Percentiles rank a stretch among this genome's conserved stretches.
Conservation (phyloP, 1,140 invertebrate species). For the Drosophila burlai region DNA sequence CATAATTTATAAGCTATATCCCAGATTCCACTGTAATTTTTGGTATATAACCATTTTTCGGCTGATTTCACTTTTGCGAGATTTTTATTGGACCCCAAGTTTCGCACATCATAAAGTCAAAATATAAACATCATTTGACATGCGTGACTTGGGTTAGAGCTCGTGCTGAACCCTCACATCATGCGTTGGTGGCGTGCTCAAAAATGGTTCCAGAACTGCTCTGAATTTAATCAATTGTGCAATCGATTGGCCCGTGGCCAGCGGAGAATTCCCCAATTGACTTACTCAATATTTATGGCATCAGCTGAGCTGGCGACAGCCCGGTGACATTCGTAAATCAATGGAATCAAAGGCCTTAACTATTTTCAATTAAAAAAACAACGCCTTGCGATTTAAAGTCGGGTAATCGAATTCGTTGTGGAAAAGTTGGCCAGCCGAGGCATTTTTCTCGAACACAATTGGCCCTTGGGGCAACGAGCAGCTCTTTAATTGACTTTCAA, state of each 20-base stretch:
- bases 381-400: conserved; percentile 44
- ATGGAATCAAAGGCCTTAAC: conserved; percentile 46
- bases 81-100: conserved; percentile 27
- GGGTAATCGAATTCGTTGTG: conserved; percentile 8
- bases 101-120: conserved; percentile 62
- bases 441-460: conserved; percentile 30
- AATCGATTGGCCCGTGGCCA: conserved; percentile 13
- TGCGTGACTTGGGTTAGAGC: conserved; percentile 62
- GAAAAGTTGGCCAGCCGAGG: conserved; percentile 39
- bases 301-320: conserved; percentile 7
- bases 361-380: conserved; percentile 63
- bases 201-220: conserved; percentile 23
- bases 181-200: conserved; percentile 29
- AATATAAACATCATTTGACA: conserved; percentile 41
- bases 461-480: conserved; percentile 16
- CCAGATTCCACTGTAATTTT: neutral
- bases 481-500: conserved; percentile 70
- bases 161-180: conserved; percentile 26
- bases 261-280: conserved; percentile 58
- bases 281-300: conserved; percentile 45
- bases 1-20: neutral
- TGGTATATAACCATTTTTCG: neutral
- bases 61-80: conserved; percentile 56
- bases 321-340: conserved; percentile 47
- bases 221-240: conserved; percentile 38